Base-by-base conservation (phyloP, 2,113 vertebrate species). In the Lophochroa leadbeateri region DNA sequence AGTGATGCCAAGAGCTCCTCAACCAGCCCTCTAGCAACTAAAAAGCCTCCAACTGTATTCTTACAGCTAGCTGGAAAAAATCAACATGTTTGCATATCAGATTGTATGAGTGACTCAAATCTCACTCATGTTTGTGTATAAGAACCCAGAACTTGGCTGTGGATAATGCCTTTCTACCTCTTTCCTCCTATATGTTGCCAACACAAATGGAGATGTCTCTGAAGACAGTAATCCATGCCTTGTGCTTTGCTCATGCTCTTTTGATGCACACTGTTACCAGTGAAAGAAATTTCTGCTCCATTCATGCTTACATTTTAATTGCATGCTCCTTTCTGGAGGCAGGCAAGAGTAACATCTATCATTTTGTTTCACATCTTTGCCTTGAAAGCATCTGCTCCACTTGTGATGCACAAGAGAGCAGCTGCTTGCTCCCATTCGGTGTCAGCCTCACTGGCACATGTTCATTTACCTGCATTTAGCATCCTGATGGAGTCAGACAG, bases 301-400 rank as follows among this genome's bases (percentile, higher is more conserved):
- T 91, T 96, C 90, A 87, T 77, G 90, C 74, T 92, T 64, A 47
- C 24, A 79, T 92, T 92, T 95, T 84, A 89, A 84, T 89, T 81
- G 43, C 74, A 23, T 65, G 50, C 39, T 92, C 39, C 43, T 64
- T 92, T 92, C 80, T 95, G 86, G 70, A 92, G 92, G 60, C 69
- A 92, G 64, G 57, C 77, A 68, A 94, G 72, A 86, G 76, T 83
- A 91, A 93, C 63, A 82, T 95, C 75, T 72, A 92, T 76, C 21
- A 58, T 92, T 92, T 86, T 79, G 55, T 88, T 96, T 89, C 77
- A 64, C 64, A 86, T 95, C 50, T 96, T 86, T 94, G 81, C 61
- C 65, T 96, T 4, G 9, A 82, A 95, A 94, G 77, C 89, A 94
- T 92, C 96, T 94, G 91, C 55, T 95, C 47, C 35, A 1, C 57